These are phyloP conservation scores for Azemiops feae DNA, from an alignment of 2,113 vertebrate species.

Conservation along the genomic window DNA sequence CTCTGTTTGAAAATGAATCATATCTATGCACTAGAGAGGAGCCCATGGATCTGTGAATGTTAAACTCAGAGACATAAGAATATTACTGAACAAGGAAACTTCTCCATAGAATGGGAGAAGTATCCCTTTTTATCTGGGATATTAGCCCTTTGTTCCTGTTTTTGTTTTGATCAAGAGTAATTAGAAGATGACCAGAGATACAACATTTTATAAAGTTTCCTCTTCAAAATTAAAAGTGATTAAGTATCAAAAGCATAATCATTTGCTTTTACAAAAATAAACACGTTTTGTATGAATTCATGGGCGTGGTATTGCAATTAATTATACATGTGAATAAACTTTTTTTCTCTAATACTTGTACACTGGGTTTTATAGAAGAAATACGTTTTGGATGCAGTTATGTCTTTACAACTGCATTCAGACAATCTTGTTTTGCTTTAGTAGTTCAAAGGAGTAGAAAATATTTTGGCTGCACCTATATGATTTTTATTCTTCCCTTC, in stretches of 20 bases:
- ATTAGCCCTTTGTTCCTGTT: neutral
- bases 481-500: no score
- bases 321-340: neutral
- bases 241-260: no score
- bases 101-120: neutral
- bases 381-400: neutral
- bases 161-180: neutral
- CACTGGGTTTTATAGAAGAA: neutral
- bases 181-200: neutral
- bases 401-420: neutral
- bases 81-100: neutral
- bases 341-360: neutral
- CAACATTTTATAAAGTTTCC: neutral
- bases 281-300: neutral
- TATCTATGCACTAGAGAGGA: conserved; percentile 27
- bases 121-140: neutral
- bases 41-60: conserved; percentile 43
- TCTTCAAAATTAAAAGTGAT: neutral
- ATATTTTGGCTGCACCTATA: neutral
- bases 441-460: neutral
- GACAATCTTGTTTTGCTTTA: neutral
- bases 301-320: neutral
- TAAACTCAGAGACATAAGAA: conserved; percentile 1
- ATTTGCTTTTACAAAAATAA: neutral
- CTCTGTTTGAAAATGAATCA: conserved; percentile 49